Base-by-base conservation (phyloP, 2,888 invertebrate species). In the Salticus scenicus region DNA sequence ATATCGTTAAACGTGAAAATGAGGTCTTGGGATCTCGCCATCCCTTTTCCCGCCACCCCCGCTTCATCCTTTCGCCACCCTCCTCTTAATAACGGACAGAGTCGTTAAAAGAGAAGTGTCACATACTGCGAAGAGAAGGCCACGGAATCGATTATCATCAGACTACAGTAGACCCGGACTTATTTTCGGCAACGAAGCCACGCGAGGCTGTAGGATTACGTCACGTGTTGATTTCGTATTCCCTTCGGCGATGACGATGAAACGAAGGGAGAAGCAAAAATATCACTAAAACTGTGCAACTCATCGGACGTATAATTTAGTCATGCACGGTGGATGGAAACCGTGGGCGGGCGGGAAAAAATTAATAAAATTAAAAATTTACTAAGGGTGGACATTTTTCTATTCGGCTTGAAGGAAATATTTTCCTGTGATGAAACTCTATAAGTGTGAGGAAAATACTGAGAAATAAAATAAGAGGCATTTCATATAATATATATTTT, bases 151-250 rank as follows among this genome's bases (percentile, higher is more conserved):
- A 57, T 20, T 4, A 4, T n/a, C 57, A 8, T 4, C 2, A 47
- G 47, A 47, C 37, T 12, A 8, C 37, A 37, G 7, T 37, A 8
- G n/a, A n/a, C n/a, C n/a, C n/a, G n/a, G n/a, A 8, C 37, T 8
- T 12, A 12, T 37, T 37, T 24, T 24, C 57, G 24, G 57, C 24
- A 57, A 4, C 4, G 57, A 57, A 57, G 57, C 57, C 57, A 57
- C 57, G 24, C 57, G 57, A 20, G 20, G 57, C 12, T 24, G 57
- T 24, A 5, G 57, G 57, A 57, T 20, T 24, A 24, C 24, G 57
- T 57, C 57, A 57, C 57, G 57, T 57, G 57, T 57, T 57, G 57
- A 57, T 57, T 57, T 57, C 4, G 42, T 10, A 47, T 47, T 14
- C 17, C 42, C 42, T 14, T 2, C 42, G 42, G 42, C 42, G 42